Base-by-base conservation (phyloP, 1,140 invertebrate species). In the Lucilia sericata region DNA sequence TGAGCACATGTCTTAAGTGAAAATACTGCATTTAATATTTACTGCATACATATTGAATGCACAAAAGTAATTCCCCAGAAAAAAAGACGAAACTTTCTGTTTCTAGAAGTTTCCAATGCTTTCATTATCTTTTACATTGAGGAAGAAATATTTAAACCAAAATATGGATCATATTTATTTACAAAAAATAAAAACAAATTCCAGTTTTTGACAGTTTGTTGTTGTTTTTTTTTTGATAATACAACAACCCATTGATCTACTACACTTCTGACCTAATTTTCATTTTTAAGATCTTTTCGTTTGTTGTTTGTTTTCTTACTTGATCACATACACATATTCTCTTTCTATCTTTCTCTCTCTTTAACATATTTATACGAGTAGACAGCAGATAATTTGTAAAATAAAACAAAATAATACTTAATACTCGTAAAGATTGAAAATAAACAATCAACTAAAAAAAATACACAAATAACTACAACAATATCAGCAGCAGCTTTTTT, bases 231-330 rank as follows among this genome's bases (percentile, higher is more conserved):
- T 60, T 17, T n/a, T 60, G n/a, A 60, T 60, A 60, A 60, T 60
- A 60, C 55, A 60, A 60, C 55, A 60, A 60, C 17, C 17, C 55
- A 60, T 60, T 60, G 55, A 60, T 60, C 55, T 60, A 60, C 55
- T 60, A 60, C 55, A 60, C 55, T 60, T 60, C 55, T 60, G 55
- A 60, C 55, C 55, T 17, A 60, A 60, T 60, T 60, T 60, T 60
- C 14, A 3, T n/a, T 60, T 55, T 60, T 60, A 42, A 42, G 42
- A 42, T 42, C 42, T 60, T 55, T 60, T 60, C 14, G 55, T 60
- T 60, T 60, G 14, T 60, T 60, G 55, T 60, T 60, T 60, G 17
- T 60, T n/a, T 60, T 60, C 55, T n/a, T 5, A 60, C 55, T 17
- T 17, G 55, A 60, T 14, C 14, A 60, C 55, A 60, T 14, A 60